Conservation (phyloP, 2,113 vertebrate species). For the Strix aluco region DNA sequence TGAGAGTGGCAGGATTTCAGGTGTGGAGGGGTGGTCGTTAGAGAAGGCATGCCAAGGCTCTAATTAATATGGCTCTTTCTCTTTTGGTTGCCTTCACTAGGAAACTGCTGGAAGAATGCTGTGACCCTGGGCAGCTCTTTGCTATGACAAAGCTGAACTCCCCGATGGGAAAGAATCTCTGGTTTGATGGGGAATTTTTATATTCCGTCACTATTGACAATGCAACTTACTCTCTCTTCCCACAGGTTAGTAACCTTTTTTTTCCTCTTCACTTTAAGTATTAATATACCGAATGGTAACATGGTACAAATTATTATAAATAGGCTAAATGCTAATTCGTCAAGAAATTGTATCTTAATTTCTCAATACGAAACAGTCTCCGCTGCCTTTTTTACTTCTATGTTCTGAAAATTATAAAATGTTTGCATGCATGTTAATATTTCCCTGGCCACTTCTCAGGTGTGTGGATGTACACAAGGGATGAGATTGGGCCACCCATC, state of each 20-base stretch:
- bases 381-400: background rate
- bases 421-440: background rate
- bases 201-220: slow-evolving; percentile 93
- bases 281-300: background rate
- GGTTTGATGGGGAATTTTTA: slow-evolving; percentile 95
- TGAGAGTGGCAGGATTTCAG: background rate
- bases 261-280: background rate
- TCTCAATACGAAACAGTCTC: background rate
- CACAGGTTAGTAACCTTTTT: slow-evolving; percentile 81
- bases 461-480: background rate
- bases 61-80: background rate
- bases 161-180: slow-evolving; percentile 90
- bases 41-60: background rate
- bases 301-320: background rate
- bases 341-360: background rate
- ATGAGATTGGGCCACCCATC: background rate
- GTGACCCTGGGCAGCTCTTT: slow-evolving; percentile 86
- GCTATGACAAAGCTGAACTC: slow-evolving; percentile 92
- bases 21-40: background rate
- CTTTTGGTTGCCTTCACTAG: slow-evolving; percentile 66
- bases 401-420: background rate
- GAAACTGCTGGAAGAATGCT: slow-evolving; percentile 90
- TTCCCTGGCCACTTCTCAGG: background rate
- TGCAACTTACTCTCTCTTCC: slow-evolving; percentile 88
- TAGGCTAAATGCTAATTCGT: background rate